phyloP scores from a whole-genome alignment of 2,113 vertebrate genomes.

The Petromus typicus region DNA sequence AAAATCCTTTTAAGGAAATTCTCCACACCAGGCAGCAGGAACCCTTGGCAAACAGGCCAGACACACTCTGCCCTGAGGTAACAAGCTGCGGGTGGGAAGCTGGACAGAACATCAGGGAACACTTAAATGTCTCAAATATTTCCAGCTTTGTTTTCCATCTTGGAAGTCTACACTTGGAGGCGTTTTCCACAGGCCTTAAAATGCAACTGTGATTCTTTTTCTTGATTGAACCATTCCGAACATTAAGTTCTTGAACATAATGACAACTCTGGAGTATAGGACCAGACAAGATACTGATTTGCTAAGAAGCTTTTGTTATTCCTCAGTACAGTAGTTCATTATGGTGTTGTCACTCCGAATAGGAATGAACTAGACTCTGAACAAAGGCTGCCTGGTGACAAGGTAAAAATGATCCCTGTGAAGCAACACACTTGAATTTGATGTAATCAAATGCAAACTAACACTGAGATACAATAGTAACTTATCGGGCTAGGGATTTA shows the following conservation, averaged over 20 bases:
- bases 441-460: conserved; percentile 40
- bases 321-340: neutral
- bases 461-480: neutral
- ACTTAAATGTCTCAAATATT: neutral
- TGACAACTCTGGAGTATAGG: neutral
- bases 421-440: conserved; percentile 22
- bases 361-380: neutral
- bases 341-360: neutral
- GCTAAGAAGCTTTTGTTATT: neutral
- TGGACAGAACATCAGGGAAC: neutral
- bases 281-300: neutral
- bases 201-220: neutral
- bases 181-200: conserved; percentile 36
- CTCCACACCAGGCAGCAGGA: neutral
- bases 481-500: too few relatives aligned
- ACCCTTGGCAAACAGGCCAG: neutral
- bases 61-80: neutral
- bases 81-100: neutral
- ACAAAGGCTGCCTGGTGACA: neutral
- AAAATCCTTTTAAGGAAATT: conserved; percentile 29
- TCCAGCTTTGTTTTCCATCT: conserved; percentile 38
- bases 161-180: neutral
- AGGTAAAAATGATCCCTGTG: neutral
- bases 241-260: neutral
- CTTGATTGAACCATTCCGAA: neutral